Evolutionary conservation across 2,888 invertebrate genomes (phyloP).

Genomic region (Zygaena filipendulae): DNA sequence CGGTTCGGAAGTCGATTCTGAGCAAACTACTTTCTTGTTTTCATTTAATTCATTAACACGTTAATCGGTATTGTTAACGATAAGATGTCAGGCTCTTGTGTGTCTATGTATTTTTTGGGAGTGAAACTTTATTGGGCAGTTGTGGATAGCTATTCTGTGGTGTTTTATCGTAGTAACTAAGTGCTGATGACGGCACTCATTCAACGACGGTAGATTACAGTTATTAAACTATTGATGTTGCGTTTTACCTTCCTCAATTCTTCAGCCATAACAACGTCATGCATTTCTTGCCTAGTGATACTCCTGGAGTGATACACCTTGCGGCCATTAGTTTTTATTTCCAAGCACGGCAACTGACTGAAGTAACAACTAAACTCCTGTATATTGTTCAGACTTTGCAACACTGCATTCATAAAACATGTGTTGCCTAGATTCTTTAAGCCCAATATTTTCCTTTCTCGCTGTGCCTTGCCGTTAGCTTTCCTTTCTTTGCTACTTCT

Average conservation of each 20-base stretch:
- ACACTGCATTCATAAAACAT: constrained; percentile 88
- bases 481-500: constrained; percentile 46
- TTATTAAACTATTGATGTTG: too few species aligned
- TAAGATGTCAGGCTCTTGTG: too few species aligned
- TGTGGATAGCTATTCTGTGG: too few species aligned
- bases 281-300: constrained; percentile 71
- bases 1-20: too few species aligned
- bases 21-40: too few species aligned
- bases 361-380: constrained; percentile 86
- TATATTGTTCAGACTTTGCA: constrained; percentile 86
- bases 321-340: constrained; percentile 68
- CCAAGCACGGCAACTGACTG: constrained; percentile 79
- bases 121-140: too few species aligned
- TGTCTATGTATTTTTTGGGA: too few species aligned
- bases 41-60: too few species aligned
- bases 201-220: too few species aligned
- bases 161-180: too few species aligned
- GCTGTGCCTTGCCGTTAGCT: constrained; percentile 54
- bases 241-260: constrained; percentile 76
- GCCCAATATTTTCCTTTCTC: constrained; percentile 75
- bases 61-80: too few species aligned
- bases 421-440: constrained; percentile 86
- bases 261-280: constrained; percentile 80
- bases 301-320: constrained; percentile 72
- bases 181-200: too few species aligned